phyloP scores from a whole-genome alignment of 2,113 vertebrate genomes.

The Catharus minimus region DNA sequence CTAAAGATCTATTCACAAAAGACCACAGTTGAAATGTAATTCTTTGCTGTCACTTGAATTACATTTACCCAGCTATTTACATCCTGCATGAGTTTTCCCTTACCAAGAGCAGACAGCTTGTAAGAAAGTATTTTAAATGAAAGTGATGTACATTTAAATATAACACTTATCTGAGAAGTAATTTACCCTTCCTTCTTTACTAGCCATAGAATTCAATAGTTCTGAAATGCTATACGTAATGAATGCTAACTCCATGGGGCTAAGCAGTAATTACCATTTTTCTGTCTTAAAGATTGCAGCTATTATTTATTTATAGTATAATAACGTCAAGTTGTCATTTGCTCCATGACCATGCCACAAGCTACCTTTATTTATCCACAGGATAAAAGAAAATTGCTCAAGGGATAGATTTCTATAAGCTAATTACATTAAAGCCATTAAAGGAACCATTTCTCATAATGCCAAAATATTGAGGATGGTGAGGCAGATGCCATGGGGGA shows the following conservation, averaged over 20 bases:
- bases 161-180: constrained; percentile 32
- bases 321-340: constrained; percentile 13
- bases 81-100: not conserved
- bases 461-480: not conserved
- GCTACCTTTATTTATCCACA: not conserved
- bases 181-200: constrained; percentile 18
- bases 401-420: not conserved
- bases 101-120: not conserved
- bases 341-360: not conserved
- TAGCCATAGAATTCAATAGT: not conserved
- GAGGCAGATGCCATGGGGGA: not conserved
- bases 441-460: not conserved
- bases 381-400: not conserved
- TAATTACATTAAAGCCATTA: not conserved
- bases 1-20: not conserved
- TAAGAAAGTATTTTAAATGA: constrained; percentile 21
- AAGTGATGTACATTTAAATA: constrained; percentile 22
- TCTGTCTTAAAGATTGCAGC: constrained; percentile 21
- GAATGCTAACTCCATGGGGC: not conserved
- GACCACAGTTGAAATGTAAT: not conserved
- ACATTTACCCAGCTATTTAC: constrained; percentile 7
- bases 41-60: constrained; percentile 12
- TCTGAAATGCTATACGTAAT: constrained; percentile 10
- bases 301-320: constrained; percentile 56
- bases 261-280: constrained; percentile 21